Base-by-base conservation (phyloP, 2,888 invertebrate species). In the Spisula solida region DNA sequence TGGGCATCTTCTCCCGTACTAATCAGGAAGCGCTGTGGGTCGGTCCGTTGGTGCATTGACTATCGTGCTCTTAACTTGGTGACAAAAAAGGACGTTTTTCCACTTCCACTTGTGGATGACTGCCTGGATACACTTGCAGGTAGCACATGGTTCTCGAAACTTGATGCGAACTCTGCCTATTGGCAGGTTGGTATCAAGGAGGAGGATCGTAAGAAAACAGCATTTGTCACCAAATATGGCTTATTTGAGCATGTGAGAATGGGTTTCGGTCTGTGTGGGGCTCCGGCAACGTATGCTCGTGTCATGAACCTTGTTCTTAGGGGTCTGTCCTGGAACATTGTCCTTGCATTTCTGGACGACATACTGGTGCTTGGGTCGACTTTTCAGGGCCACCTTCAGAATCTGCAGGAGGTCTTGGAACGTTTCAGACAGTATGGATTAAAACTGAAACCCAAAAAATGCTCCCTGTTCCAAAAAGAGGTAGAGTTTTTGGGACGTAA, bases 181-280 rank as follows among this genome's bases (percentile, higher is more conserved):
- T 81, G 81, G 51, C 81, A 81, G 84, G 86, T 93, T 25, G 25
- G 34, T 16, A 82, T 93, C 10, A 78, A 70, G 16, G 81, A 89
- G 1, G 75, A 85, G 18, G 90, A 92, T 31, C 75, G 82, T 18
- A 82, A 82, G n/a, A 93, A 93, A 56, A 91, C 93, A 10, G 93
- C 93, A 6, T 88, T 94, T 48, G 89, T 86, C 6, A 93, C 92
- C 12, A 87, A 89, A 29, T 89, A 86, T 81, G 93, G 93, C 14
- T 66, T 93, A 16, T 93, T 88, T 80, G 90, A 94, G 82, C 89
- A 78, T 78, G 66, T 79, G 14, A 16, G 88, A 25, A 85, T 93
- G 90, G 87, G 86, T 5, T 91, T 93, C 51, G 91, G 93, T 0
- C 60, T 93, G 6, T 85, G 90, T 34, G 90, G 90, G 82, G 93